Evolutionary conservation across 2,888 invertebrate genomes (phyloP).

Genomic region (Drosophila dives): DNA sequence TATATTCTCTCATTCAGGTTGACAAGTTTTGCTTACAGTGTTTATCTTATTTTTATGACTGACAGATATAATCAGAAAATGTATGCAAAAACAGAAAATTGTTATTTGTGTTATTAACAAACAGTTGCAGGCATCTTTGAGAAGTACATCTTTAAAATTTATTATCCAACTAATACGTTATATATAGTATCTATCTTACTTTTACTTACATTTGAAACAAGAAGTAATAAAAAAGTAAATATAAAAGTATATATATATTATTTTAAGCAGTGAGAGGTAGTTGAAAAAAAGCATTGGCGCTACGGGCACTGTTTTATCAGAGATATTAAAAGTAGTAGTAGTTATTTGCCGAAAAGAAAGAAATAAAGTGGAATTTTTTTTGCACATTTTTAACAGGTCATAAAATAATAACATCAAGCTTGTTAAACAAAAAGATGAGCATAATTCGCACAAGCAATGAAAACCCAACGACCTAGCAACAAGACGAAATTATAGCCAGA

Average conservation of each 20-base stretch:
- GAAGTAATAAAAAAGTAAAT: too few species aligned
- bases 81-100: neutral
- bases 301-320: conserved; percentile 16
- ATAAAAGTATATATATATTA: neutral
- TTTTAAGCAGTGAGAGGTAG: neutral
- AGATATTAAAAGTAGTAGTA: conserved; percentile 2
- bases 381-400: conserved; percentile 33
- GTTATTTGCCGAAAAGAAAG: conserved; percentile 6
- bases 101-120: neutral
- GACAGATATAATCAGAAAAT: neutral
- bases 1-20: conserved; percentile 1
- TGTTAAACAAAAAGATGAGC: conserved; percentile 15
- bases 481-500: conserved; percentile 5
- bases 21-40: neutral
- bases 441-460: conserved; percentile 19
- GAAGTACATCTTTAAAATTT: neutral
- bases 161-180: neutral
- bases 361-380: conserved; percentile 14
- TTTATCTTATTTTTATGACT: neutral
- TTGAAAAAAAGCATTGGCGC: neutral
- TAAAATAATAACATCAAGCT: conserved; percentile 41
- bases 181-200: neutral
- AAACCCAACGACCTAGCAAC: conserved; percentile 32
- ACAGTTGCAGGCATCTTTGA: neutral
- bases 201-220: neutral